Base-by-base conservation (phyloP, 2,113 vertebrate species). In the Labeo rohita region DNA sequence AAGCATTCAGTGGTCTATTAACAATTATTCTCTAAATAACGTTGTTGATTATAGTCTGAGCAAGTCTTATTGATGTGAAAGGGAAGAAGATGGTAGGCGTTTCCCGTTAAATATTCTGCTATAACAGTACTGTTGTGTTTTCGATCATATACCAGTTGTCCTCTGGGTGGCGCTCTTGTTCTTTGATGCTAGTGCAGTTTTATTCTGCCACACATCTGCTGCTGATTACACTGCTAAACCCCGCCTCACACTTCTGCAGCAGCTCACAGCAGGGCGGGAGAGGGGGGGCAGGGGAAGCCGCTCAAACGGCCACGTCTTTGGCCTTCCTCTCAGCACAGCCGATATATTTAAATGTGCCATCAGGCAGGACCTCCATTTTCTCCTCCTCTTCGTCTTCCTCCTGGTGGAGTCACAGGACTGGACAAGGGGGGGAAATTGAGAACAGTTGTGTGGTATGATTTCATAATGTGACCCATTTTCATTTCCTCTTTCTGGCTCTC, bases 341-440 rank as follows among this genome's bases (percentile, higher is more conserved):
- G 66, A 16, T 84, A 6, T 36, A 74, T 86, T 39, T 84, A 73
- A 85, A n/a, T 72, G 80, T 83, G 61, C 77, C 21, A 59, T 81
- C 59, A 61, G 70, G 10, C 68, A n/a, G 28, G 39, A 13, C 80
- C 84, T 86, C 87, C 84, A 88, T 89, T 87, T 87, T 87, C 34
- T 59, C 68, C 85, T 47, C 52, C 45, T 80, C 10, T 75, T 4
- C 23, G 12, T 86, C 45, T 72, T 81, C 15, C 63, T 76, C 49
- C 39, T 88, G 23, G 63, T 56, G 0, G 12, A 76, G 87, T 88
- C 74, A 84, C 65, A 78, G 36, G 63, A 75, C 70, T 63, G 87
- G 83, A 52, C 15, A 83, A 83, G n/a, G 56, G 85, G 43, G 66
- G 83, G 76, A 77, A 82, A 77, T 78, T 54, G 43, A 82, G 56